phyloP scores from a whole-genome alignment of 1,140 invertebrate genomes.

The Drosophila pectinifera region DNA sequence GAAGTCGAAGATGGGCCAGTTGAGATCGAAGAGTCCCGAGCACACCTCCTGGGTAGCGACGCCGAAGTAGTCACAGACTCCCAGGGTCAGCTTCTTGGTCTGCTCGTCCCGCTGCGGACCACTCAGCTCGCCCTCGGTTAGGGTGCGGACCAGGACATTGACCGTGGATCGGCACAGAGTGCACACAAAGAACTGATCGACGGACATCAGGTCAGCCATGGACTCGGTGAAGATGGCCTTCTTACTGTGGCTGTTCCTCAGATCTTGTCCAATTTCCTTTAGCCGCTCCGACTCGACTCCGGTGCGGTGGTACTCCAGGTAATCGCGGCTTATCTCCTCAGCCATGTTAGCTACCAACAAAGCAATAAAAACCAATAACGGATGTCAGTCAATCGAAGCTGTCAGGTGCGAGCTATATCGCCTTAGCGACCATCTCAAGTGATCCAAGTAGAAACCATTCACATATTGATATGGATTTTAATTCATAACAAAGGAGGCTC shows the following conservation, averaged over 20 bases:
- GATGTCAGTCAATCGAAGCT: conserved; percentile 39
- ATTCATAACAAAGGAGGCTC: neutral
- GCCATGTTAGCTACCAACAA: conserved; percentile 49
- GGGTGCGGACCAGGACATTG: conserved; percentile 79
- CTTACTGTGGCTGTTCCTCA: conserved; percentile 46
- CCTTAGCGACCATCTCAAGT: neutral
- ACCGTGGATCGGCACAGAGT: conserved; percentile 86
- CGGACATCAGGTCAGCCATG: conserved; percentile 44
- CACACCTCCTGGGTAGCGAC: conserved; percentile 85
- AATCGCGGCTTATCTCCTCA: conserved; percentile 68
- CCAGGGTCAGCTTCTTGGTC: conserved; percentile 85
- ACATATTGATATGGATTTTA: conserved; percentile 3
- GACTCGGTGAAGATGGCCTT: conserved; percentile 69
- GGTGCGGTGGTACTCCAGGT: conserved; percentile 57
- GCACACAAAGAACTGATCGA: conserved; percentile 84
- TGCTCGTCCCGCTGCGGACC: conserved; percentile 80
- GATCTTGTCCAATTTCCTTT: conserved; percentile 34
- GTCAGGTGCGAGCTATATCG: conserved; percentile 18
- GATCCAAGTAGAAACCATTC: neutral
- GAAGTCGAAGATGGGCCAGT: conserved; percentile 64
- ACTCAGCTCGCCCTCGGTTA: conserved; percentile 63
- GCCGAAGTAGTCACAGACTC: conserved; percentile 60
- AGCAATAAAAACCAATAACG: conserved; percentile 4
- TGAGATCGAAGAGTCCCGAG: conserved; percentile 85
- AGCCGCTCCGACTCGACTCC: conserved; percentile 51